Evolutionary conservation across 2,113 vertebrate species (phyloP).

Genomic region (Marmota monax): DNA sequence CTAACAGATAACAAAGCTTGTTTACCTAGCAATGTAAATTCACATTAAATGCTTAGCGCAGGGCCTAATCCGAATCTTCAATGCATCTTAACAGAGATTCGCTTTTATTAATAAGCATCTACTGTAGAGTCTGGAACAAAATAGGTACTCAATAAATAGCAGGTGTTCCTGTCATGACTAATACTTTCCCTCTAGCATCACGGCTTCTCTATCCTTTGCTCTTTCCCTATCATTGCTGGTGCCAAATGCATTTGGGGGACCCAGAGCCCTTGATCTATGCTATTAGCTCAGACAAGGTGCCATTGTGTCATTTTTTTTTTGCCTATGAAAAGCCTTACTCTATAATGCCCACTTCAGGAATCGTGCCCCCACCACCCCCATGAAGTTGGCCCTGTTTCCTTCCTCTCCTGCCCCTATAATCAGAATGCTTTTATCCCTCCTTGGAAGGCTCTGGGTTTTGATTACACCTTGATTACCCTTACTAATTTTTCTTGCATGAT

Average conservation of each 20-base stretch:
- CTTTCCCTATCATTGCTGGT: background rate
- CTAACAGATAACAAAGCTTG: background rate
- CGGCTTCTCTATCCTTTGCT: background rate
- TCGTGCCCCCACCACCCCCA: rapidly evolving
- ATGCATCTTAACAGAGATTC: background rate
- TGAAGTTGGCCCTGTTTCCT: background rate
- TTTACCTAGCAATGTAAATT: background rate
- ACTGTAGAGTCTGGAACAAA: background rate
- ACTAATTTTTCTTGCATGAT: background rate
- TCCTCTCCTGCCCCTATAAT: background rate
- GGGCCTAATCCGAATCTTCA: background rate
- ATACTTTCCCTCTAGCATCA: background rate
- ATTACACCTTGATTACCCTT: constrained; percentile 11
- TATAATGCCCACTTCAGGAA: background rate
- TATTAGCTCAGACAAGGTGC: background rate
- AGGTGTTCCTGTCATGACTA: too few relatives aligned
- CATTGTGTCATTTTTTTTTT: background rate
- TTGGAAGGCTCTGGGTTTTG: constrained; percentile 7
- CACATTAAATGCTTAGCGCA: background rate
- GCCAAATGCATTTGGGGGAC: background rate
- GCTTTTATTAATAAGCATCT: background rate
- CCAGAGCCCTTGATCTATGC: too few relatives aligned
- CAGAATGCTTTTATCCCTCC: background rate
- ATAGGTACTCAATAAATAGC: background rate
- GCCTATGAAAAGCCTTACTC: background rate